phyloP scores from a whole-genome alignment of 2,797 vertebrate genomes.

The Manis pentadactyla region DNA sequence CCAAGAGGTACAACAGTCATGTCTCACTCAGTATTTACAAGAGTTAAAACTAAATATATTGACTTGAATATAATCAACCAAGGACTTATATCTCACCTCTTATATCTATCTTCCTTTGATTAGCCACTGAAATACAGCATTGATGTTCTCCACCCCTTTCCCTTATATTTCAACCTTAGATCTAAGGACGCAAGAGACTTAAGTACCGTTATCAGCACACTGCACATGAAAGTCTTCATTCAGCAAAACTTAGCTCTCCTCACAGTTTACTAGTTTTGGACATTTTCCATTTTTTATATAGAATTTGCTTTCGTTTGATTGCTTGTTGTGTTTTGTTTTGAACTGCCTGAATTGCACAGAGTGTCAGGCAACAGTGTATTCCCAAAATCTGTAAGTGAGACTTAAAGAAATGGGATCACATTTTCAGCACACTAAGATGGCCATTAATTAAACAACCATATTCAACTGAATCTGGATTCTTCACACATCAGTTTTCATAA shows the following conservation, averaged over 20 bases:
- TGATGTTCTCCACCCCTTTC: neutral
- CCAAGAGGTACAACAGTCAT: no score
- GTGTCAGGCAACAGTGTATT: neutral
- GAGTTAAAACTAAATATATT: neutral
- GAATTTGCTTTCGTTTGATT: neutral
- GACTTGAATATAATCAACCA: neutral
- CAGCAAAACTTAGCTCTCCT: neutral
- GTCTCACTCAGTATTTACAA: neutral
- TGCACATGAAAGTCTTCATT: neutral
- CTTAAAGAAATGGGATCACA: neutral
- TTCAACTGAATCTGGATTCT: slow-evolving; percentile 22
- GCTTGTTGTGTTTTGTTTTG: neutral
- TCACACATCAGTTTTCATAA: neutral
- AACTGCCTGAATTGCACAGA: neutral
- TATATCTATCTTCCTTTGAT: neutral
- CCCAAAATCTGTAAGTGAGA: neutral
- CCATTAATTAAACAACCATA: neutral
- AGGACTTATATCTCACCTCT: neutral
- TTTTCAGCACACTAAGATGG: neutral
- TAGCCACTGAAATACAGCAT: neutral
- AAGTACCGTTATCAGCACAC: neutral
- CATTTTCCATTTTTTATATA: neutral
- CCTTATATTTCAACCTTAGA: neutral
- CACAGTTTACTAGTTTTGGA: neutral
- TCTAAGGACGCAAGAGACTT: neutral